Evolutionary conservation across 1,140 invertebrate genomes (phyloP).

Genomic region (Tetramorium parvispinum): DNA sequence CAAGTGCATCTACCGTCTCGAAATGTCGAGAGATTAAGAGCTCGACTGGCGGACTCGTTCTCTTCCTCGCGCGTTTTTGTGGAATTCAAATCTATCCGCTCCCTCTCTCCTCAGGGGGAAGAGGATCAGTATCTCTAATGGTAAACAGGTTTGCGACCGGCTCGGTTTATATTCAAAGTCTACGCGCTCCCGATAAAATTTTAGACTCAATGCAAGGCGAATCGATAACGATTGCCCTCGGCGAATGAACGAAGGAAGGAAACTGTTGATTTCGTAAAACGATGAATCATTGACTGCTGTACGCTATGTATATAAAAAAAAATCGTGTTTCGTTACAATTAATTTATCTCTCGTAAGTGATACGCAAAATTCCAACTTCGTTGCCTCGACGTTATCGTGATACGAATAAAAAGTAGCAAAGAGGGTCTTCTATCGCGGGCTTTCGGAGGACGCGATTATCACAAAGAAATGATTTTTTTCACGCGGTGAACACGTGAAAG

Average conservation of each 20-base stretch:
- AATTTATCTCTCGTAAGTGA: not conserved
- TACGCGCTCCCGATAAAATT: conserved; percentile 29
- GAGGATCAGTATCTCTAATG: not conserved
- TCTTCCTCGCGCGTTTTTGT: not conserved
- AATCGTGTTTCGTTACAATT: not conserved
- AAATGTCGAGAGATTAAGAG: not conserved
- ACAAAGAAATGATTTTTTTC: conserved; percentile 23
- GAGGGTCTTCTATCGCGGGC: not conserved
- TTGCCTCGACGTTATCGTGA: not conserved
- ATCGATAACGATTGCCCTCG: not conserved
- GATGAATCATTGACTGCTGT: not conserved
- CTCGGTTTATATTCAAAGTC: conserved; percentile 40
- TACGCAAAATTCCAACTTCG: not conserved
- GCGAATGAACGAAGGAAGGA: not conserved
- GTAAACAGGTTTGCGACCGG: conserved; percentile 21
- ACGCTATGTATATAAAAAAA: not conserved
- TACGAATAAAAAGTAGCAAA: not conserved
- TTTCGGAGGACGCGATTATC: conserved; percentile 18
- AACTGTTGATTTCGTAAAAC: not conserved
- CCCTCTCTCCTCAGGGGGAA: not conserved
- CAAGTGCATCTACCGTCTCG: not conserved
- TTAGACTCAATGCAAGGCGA: conserved; percentile 3
- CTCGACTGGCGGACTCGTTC: not conserved
- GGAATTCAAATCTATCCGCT: conserved; percentile 11
- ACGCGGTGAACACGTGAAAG: conserved; percentile 13